Evolutionary conservation across 1,140 invertebrate genomes (phyloP).

Genomic region (Tetramorium alpestre): DNA sequence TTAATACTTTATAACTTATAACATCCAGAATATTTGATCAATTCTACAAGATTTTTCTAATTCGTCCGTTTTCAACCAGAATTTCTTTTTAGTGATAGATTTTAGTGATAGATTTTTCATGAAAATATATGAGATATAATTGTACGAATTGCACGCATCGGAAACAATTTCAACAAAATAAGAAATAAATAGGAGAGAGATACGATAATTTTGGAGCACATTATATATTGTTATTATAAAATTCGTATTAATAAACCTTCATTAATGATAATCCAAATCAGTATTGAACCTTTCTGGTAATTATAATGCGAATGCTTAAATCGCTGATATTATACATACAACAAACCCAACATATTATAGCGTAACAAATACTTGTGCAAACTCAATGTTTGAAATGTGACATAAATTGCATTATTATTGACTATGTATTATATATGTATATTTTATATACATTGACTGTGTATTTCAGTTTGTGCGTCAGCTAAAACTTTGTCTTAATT

Average conservation of each 20-base stretch:
- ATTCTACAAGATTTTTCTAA: too few relatives aligned
- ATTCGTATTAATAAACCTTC: slow-evolving; percentile 9
- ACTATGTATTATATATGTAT: background rate
- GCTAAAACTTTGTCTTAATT: background rate
- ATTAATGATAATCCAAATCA: slow-evolving; percentile 13
- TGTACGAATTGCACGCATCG: background rate
- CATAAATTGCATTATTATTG: slow-evolving; percentile 2
- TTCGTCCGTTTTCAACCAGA: too few relatives aligned
- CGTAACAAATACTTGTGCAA: background rate
- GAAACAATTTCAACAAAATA: background rate
- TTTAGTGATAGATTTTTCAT: background rate
- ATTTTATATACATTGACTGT: background rate
- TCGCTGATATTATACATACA: background rate
- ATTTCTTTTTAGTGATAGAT: too few relatives aligned
- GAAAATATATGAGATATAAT: background rate
- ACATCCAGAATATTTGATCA: too few relatives aligned
- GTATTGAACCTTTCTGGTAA: background rate
- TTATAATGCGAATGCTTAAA: background rate
- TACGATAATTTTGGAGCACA: background rate
- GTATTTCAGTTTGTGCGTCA: background rate
- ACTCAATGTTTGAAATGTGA: background rate
- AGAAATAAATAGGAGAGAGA: background rate
- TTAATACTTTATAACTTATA: too few relatives aligned
- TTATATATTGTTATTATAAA: background rate
- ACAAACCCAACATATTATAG: background rate